Evolutionary conservation across 2,888 invertebrate genomes (phyloP).

Genomic region (Caenorhabditis doughertyi): DNA sequence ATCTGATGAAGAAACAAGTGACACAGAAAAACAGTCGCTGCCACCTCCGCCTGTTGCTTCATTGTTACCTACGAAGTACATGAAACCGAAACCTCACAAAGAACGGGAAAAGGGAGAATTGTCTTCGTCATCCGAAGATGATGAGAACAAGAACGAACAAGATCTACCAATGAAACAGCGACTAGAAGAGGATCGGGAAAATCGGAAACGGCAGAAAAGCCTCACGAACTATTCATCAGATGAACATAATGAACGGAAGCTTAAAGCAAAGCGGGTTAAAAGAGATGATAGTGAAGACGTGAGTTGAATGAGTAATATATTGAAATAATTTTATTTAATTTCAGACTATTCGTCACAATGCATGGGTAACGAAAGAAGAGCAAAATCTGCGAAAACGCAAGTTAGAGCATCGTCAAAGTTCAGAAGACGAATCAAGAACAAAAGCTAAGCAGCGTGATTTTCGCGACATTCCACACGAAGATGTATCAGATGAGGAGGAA

Average conservation of each 20-base stretch:
- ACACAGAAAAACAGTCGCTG: constrained; percentile 4
- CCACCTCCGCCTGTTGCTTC: constrained; percentile 9
- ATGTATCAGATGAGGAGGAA: constrained; percentile 53
- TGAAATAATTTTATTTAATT: not conserved
- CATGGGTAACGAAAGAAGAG: constrained; percentile 7
- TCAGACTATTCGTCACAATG: not conserved
- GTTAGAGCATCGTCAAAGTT: constrained; percentile 18
- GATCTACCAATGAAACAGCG: not conserved
- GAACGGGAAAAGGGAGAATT: constrained; percentile 42
- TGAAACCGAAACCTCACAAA: constrained; percentile 12
- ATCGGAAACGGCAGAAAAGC: constrained; percentile 45
- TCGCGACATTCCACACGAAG: constrained; percentile 39
- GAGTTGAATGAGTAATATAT: not conserved
- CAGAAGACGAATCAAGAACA: constrained; percentile 34
- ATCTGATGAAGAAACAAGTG: constrained; percentile 26
- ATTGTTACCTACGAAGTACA: not conserved
- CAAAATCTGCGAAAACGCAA: constrained; percentile 43
- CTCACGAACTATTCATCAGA: constrained; percentile 42
- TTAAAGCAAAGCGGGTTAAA: constrained; percentile 9
- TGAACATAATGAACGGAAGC: constrained; percentile 20
- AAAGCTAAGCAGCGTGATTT: constrained; percentile 44
- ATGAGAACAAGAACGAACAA: not conserved
- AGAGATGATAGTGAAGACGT: constrained; percentile 40
- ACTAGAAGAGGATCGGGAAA: constrained; percentile 15
- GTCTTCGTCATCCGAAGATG: constrained; percentile 40